phyloP scores from a whole-genome alignment of 2,888 invertebrate species.

The Lasioglossum oenotherae region DNA sequence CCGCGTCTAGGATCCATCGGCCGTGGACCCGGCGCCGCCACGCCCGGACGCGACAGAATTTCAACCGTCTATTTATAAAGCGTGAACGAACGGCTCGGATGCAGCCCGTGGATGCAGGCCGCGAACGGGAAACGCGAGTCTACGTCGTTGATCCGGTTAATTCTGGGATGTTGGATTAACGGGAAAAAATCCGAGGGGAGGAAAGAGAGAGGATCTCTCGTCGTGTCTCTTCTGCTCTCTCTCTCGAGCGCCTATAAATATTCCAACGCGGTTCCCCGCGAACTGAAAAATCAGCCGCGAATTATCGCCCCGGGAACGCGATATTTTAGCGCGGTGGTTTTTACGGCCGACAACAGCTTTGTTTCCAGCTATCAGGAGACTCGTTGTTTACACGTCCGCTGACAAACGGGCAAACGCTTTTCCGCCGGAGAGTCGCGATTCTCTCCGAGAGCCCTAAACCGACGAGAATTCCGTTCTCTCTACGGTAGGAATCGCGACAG shows the following conservation, averaged over 20 bases:
- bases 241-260: slow-evolving; percentile 6
- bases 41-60: slow-evolving; percentile 68
- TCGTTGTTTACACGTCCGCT: slow-evolving; percentile 2
- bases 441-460: neutral
- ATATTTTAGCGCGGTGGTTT: slow-evolving; percentile 21
- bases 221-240: neutral
- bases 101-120: slow-evolving; percentile 49
- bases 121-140: slow-evolving; percentile 46
- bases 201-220: slow-evolving; percentile 18
- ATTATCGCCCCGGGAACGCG: slow-evolving; percentile 18
- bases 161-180: slow-evolving; percentile 28
- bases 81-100: slow-evolving; percentile 73
- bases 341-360: slow-evolving; percentile 12
- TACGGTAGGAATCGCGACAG: neutral
- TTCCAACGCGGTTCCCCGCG: neutral
- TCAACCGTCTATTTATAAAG: slow-evolving; percentile 76
- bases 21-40: slow-evolving; percentile 61
- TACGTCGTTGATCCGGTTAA: slow-evolving; percentile 55
- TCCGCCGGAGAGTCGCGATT: neutral
- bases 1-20: slow-evolving; percentile 58
- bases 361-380: slow-evolving; percentile 14
- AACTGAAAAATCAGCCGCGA: neutral
- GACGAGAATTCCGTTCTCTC: neutral
- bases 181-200: neutral
- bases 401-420: neutral